phyloP scores from a whole-genome alignment of 2,888 invertebrate genomes.

The Harpalus rubripes region DNA sequence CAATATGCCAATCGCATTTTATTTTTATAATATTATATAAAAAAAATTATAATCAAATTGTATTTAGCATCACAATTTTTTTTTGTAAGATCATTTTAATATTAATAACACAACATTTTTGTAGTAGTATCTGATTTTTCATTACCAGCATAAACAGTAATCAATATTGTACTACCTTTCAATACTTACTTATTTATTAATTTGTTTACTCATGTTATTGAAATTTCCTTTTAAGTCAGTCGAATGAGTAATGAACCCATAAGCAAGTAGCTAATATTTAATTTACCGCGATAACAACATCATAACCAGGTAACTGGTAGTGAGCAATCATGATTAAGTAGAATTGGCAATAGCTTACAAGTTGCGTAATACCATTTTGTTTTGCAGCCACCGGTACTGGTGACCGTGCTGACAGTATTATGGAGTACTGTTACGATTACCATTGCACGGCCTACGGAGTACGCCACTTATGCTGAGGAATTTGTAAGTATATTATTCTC shows the following conservation, averaged over 20 bases:
- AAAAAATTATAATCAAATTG: too few species aligned
- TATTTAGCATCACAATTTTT: too few species aligned
- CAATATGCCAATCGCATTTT: too few species aligned
- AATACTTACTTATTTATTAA: too few species aligned
- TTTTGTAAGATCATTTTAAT: too few species aligned
- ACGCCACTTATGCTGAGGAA: slow-evolving; percentile 61
- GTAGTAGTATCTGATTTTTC: too few species aligned
- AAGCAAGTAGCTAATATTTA: slow-evolving; percentile 24
- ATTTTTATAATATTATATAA: too few species aligned
- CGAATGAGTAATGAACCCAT: slow-evolving; percentile 2
- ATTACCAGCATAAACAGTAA: too few species aligned
- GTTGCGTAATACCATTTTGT: slow-evolving; percentile 44
- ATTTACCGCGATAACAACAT: slow-evolving; percentile 35
- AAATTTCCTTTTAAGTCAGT: slow-evolving; percentile 17
- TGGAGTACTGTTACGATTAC: slow-evolving; percentile 50
- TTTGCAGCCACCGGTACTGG: slow-evolving; percentile 42
- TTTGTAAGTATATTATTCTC: slow-evolving; percentile 54
- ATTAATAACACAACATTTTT: too few species aligned
- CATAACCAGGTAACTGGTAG: slow-evolving; percentile 21
- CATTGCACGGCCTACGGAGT: slow-evolving; percentile 32
- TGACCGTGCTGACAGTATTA: slow-evolving; percentile 50
- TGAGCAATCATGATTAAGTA: slow-evolving; percentile 40
- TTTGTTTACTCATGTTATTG: not conserved
- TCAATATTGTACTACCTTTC: too few species aligned
- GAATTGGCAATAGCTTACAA: slow-evolving; percentile 16